Percentiles rank a stretch among this genome's conserved stretches.
phyloP scores from a whole-genome alignment of 2,797 vertebrate species.

The Heteromormyrus szaboi region DNA sequence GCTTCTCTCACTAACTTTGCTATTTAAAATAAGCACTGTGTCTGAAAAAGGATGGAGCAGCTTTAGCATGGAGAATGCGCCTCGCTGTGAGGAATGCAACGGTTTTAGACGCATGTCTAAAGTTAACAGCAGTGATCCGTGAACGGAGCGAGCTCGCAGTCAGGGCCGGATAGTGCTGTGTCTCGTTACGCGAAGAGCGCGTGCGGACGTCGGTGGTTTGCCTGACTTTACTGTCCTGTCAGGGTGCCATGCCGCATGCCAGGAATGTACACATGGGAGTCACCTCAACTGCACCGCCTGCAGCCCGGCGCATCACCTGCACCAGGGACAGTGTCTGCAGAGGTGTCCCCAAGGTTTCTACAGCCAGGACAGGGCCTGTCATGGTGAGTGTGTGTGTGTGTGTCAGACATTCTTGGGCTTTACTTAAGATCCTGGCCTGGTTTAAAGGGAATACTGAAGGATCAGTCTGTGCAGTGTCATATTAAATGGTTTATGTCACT shows the following conservation, averaged over 20 bases:
- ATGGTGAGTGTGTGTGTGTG: constrained; percentile 57
- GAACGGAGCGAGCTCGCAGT: not conserved
- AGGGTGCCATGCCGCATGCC: constrained; percentile 80
- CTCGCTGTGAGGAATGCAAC: not conserved
- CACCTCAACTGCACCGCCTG: constrained; percentile 71
- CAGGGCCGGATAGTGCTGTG: not conserved
- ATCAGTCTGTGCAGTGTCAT: not conserved
- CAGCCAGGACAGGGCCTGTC: constrained; percentile 54
- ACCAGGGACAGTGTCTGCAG: constrained; percentile 61
- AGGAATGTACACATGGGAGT: constrained; percentile 59
- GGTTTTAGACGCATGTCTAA: not conserved
- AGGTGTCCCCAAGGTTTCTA: constrained; percentile 68
- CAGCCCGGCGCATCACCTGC: constrained; percentile 44
- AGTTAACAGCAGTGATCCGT: not conserved
- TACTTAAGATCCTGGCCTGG: not conserved
- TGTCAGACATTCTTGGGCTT: not conserved
- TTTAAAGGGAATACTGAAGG: not conserved
- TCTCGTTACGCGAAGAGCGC: not conserved
- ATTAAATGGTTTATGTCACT: not conserved
- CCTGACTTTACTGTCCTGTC: constrained; percentile 24
- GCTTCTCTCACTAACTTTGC: not conserved
- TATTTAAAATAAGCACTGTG: not conserved
- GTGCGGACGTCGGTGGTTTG: not conserved
- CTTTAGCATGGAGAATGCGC: not conserved
- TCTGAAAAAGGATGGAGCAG: not conserved